These are phyloP conservation scores for Trachymyrmex cornetzi DNA, from an alignment of 1,140 invertebrate genomes.

Conservation along the genomic window DNA sequence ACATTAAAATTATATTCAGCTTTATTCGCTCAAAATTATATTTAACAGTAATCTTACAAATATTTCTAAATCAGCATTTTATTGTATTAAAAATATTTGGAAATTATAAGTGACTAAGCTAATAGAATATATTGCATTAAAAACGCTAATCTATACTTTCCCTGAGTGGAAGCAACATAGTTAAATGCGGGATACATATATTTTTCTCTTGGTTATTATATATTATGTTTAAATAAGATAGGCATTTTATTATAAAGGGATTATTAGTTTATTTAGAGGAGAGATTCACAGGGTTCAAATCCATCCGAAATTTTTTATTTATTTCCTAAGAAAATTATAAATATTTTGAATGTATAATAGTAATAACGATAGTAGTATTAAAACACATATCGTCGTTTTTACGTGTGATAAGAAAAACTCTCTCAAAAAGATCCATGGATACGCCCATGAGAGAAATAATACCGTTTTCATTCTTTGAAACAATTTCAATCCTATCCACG, in stretches of 20 bases:
- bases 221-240: neutral
- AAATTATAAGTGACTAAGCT: neutral
- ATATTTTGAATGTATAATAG: too few species aligned
- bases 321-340: too few species aligned
- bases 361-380: too few species aligned
- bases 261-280: too few species aligned
- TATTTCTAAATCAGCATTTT: neutral
- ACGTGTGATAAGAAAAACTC: too few species aligned
- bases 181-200: neutral
- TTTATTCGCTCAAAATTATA: neutral
- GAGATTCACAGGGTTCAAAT: too few species aligned
- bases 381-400: too few species aligned
- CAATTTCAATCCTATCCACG: neutral
- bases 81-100: neutral
- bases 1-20: neutral
- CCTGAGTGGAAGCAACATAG: neutral
- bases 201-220: neutral
- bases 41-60: neutral
- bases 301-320: too few species aligned
- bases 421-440: too few species aligned
- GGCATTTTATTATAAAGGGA: neutral
- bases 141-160: neutral
- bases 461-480: neutral
- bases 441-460: too few species aligned
- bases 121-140: neutral